phyloP scores from a whole-genome alignment of 2,797 vertebrate species.

The Synanceia verrucosa region DNA sequence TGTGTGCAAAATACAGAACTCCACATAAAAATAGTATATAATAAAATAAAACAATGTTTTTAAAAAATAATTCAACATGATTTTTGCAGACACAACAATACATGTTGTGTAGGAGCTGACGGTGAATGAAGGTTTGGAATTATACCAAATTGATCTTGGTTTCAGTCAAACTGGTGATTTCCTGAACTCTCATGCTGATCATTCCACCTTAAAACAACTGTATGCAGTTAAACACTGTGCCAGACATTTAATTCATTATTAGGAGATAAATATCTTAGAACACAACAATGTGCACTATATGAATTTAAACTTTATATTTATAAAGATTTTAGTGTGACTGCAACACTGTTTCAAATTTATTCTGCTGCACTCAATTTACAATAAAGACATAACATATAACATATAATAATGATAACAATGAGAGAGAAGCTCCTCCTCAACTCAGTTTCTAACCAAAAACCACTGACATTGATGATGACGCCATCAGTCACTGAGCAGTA shows the following conservation, averaged over 20 bases:
- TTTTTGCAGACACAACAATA: background rate
- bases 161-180: background rate
- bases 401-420: background rate
- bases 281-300: background rate
- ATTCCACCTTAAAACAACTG: background rate
- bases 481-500: rapidly evolving
- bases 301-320: too few species aligned
- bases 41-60: too few species aligned
- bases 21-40: background rate
- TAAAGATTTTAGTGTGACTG: background rate
- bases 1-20: background rate
- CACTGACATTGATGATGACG: background rate
- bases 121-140: background rate
- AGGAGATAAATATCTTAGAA: background rate
- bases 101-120: background rate
- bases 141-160: background rate
- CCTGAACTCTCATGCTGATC: background rate
- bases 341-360: rapidly evolving
- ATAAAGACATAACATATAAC: background rate
- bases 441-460: background rate
- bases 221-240: background rate
- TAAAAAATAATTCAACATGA: too few species aligned
- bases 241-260: background rate
- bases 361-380: background rate
- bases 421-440: background rate